These are phyloP conservation scores for Gryon sp. DNA, from an alignment of 1,140 invertebrate species.

Conservation along the genomic window DNA sequence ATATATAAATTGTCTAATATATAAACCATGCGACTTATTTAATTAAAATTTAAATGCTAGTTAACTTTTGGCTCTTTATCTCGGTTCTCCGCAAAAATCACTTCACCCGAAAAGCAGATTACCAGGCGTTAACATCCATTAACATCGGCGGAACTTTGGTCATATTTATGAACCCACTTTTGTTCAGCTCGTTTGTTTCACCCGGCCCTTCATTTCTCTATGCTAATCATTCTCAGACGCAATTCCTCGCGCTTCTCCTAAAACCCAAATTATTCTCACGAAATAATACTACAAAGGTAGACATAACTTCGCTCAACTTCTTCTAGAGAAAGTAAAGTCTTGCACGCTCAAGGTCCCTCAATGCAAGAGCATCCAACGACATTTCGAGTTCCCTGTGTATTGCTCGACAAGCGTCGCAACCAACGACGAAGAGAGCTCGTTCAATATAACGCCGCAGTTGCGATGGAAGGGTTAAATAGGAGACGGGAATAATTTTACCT, in stretches of 20 bases:
- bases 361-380: not conserved
- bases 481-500: slow-evolving; percentile 48
- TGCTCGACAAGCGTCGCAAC: not conserved
- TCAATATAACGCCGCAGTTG: slow-evolving; percentile 17
- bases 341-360: slow-evolving; percentile 8
- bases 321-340: slow-evolving; percentile 29
- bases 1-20: no score
- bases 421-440: not conserved
- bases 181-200: slow-evolving; percentile 49
- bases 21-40: slow-evolving; percentile 21
- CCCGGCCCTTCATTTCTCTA: slow-evolving; percentile 46
- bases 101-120: slow-evolving; percentile 28
- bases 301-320: slow-evolving; percentile 42
- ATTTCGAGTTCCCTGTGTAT: slow-evolving; percentile 9
- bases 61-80: slow-evolving; percentile 6
- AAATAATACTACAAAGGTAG: slow-evolving; percentile 47
- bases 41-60: slow-evolving; percentile 48
- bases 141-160: slow-evolving; percentile 37
- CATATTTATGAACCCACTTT: slow-evolving; percentile 57
- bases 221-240: slow-evolving; percentile 49
- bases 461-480: slow-evolving; percentile 39
- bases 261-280: slow-evolving; percentile 38
- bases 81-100: slow-evolving; percentile 30
- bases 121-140: slow-evolving; percentile 53
- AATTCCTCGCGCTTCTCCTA: slow-evolving; percentile 8